Conservation (phyloP, 2,888 invertebrate species). For the Mayetiola destructor region DNA sequence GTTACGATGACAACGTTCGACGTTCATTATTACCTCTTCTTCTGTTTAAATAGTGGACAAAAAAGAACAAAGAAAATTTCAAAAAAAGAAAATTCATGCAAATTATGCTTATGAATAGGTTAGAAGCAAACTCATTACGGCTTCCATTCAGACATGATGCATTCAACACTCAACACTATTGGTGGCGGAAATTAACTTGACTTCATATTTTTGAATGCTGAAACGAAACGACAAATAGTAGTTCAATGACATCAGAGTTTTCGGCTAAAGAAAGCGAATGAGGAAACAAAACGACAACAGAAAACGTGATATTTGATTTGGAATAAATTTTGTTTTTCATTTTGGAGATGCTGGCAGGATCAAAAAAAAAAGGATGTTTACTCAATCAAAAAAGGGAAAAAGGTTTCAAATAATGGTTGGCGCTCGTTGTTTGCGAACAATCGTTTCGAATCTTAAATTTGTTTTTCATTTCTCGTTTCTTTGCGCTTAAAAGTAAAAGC, state of each 20-base stretch:
- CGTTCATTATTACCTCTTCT: no score
- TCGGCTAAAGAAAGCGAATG: not conserved
- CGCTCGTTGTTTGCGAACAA: conserved; percentile 4
- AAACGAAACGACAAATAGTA: not conserved
- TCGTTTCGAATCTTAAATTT: not conserved
- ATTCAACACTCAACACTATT: not conserved
- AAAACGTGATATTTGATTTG: not conserved
- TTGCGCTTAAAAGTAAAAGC: conserved; percentile 1
- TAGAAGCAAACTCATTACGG: not conserved
- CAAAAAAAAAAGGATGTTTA: not conserved
- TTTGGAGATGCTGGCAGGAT: not conserved
- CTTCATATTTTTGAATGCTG: no score
- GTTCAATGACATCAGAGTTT: conserved; percentile 1
- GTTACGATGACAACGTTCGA: no score
- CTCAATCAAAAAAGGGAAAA: not conserved
- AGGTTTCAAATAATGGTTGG: conserved; percentile 1
- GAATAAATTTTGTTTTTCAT: conserved; percentile 11
- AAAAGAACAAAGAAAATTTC: not conserved
- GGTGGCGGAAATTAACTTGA: no score
- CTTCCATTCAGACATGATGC: not conserved
- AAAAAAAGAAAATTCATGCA: conserved; percentile 5
- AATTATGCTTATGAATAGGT: not conserved
- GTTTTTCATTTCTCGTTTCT: no score
- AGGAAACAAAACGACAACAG: not conserved
- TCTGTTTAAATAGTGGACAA: no score